Conservation (phyloP, 2,888 invertebrate genomes). For the Lepidochitona cinerea region DNA sequence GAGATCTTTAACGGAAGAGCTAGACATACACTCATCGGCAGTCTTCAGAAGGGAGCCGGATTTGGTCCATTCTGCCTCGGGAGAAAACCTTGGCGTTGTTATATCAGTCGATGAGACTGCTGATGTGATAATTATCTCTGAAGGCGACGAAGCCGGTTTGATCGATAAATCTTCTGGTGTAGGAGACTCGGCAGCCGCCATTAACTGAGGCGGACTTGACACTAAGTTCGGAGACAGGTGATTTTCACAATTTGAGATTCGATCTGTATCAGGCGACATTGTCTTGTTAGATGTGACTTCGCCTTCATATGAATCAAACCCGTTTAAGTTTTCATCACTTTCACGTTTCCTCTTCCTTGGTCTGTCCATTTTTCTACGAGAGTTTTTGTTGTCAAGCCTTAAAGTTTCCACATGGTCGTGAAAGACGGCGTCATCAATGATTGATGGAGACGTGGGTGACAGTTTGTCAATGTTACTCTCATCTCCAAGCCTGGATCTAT, state of each 20-base stretch:
- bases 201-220: not conserved
- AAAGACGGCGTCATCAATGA: not conserved
- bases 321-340: constrained; percentile 14
- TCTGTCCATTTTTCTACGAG: constrained; percentile 66
- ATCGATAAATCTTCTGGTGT: constrained; percentile 43
- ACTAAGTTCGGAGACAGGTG: not conserved
- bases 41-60: not conserved
- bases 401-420: not conserved
- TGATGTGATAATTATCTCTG: not conserved
- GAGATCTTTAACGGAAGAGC: constrained; percentile 85
- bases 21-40: constrained; percentile 12
- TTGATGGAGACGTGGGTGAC: too few species aligned
- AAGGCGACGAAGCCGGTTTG: constrained; percentile 16
- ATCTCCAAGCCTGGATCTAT: too few species aligned
- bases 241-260: not conserved
- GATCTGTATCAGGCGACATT: not conserved
- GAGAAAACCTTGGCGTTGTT: not conserved
- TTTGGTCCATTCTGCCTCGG: not conserved
- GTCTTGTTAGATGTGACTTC: constrained; percentile 5
- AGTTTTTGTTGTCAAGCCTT: constrained; percentile 53
- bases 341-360: constrained; percentile 63
- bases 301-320: not conserved
- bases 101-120: not conserved
- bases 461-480: too few species aligned
- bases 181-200: constrained; percentile 21